Base-by-base conservation (phyloP, 2,797 vertebrate species). In the Chloroceryle amazona region DNA sequence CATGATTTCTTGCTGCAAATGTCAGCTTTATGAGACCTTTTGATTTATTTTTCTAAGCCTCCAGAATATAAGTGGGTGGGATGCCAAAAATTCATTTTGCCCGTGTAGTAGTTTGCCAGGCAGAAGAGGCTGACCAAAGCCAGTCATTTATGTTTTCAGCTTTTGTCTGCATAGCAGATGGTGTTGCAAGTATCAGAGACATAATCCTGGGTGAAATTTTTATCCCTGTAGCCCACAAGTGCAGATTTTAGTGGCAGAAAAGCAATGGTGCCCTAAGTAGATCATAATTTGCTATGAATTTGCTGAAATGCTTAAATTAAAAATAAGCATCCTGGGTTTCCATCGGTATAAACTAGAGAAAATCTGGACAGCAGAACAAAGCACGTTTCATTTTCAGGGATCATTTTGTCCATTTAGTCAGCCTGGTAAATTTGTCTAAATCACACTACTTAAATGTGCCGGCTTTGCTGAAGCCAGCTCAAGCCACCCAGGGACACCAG, bases 191-290 rank as follows among this genome's bases (percentile, higher is more conserved):
- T 87, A 75, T 57, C 67, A 57, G 75, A 89, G 91, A 81, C 29
- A 62, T 94, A 95, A 97, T 93, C 60, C 83, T 70, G 60, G 63
- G 74, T 96, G 74, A 94, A 96, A 86, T 94, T 93, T 97, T 89
- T 92, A 73, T 86, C 79, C 79, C 83, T 63, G 61, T 86, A 94
- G 81, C 81, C 79, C 39, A 21, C 6, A 28, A 96, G 21, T 66
- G 60, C 60, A 94, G 83, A 92, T 83, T 89, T 95, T 39, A 82
- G 89, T 63, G 68, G 76, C 75, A 81, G 87, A 87, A 96, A 93
- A 87, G 54, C 63, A 61, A 90, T 3, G 1, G 44, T 76, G 31
- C 76, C 71, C 23, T 75, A 88, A 86, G 89, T 41, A 94, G 66
- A 88, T 79, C 46, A 31, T 62, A 80, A 93, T 95, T 96, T 93